phyloP scores from a whole-genome alignment of 2,113 vertebrate species.

The cattle (Bos taurus) region DNA sequence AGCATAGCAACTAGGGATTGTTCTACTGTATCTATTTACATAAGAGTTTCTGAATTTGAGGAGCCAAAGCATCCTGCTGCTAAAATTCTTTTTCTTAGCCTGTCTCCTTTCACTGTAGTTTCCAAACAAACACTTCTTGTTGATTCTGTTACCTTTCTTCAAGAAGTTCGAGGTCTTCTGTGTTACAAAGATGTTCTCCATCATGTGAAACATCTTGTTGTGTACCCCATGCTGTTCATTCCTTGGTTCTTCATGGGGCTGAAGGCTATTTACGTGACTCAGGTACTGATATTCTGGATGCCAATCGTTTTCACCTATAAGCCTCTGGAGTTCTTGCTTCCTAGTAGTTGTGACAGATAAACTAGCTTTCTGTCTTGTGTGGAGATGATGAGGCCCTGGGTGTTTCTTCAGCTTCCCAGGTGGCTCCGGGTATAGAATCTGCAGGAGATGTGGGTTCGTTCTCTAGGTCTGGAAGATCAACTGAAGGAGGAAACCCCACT shows the following conservation, averaged over 20 bases:
- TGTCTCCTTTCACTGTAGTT: not conserved
- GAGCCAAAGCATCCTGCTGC: not conserved
- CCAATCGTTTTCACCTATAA: not conserved
- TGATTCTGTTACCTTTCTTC: slow-evolving; percentile 17
- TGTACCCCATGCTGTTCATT: not conserved
- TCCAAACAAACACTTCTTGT: not conserved
- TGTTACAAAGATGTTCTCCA: not conserved
- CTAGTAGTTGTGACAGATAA: not conserved
- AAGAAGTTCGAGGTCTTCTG: not conserved
- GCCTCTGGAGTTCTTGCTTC: not conserved
- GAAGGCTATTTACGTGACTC: not conserved
- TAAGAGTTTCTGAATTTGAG: slow-evolving; percentile 48
- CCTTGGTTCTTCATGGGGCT: not conserved
- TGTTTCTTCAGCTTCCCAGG: slow-evolving; percentile 4
- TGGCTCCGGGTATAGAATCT: not conserved
- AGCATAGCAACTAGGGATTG: not conserved
- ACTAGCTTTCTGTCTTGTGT: slow-evolving; percentile 27
- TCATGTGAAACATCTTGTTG: not conserved
- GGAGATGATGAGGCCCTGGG: slow-evolving; percentile 37
- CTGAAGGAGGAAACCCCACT: not conserved
- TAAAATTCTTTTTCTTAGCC: not conserved
- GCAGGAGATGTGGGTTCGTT: not conserved
- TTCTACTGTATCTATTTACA: slow-evolving; percentile 75
- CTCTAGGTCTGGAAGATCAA: not conserved
- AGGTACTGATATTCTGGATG: slow-evolving; percentile 34